Conservation (phyloP, 2,888 invertebrate genomes). For the Dasysyrphus albostriatus region DNA sequence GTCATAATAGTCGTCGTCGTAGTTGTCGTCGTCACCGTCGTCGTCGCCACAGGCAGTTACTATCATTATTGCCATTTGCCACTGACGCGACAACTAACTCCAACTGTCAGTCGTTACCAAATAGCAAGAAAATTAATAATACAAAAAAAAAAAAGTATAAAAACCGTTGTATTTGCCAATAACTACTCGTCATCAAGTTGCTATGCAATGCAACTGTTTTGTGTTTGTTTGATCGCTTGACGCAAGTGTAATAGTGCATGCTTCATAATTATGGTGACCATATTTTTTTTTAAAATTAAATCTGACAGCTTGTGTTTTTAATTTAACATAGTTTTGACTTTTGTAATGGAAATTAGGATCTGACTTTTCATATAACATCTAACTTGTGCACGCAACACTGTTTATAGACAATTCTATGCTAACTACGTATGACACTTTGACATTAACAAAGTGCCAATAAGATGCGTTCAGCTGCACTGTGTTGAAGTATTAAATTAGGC, state of each 20-base stretch:
- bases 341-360: not conserved
- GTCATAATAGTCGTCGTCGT: not conserved
- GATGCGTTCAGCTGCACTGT: too few species aligned
- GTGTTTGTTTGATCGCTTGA: slow-evolving; percentile 44
- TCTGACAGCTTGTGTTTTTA: too few species aligned
- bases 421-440: too few species aligned
- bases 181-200: slow-evolving; percentile 72
- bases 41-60: not conserved
- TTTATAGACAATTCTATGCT: too few species aligned
- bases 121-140: slow-evolving; percentile 36
- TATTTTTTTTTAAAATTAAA: not conserved
- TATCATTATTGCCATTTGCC: not conserved
- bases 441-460: too few species aligned
- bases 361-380: too few species aligned
- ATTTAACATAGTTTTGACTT: too few species aligned
- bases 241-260: slow-evolving; percentile 12
- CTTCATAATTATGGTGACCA: slow-evolving; percentile 14
- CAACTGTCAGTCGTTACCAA: slow-evolving; percentile 34
- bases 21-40: not conserved
- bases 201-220: slow-evolving; percentile 65
- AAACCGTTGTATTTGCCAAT: slow-evolving; percentile 55
- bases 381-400: too few species aligned
- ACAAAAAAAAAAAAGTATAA: slow-evolving; percentile 3
- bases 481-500: too few species aligned
- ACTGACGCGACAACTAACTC: not conserved